phyloP scores from a whole-genome alignment of 2,113 vertebrate species.

The Ciconia stormi region DNA sequence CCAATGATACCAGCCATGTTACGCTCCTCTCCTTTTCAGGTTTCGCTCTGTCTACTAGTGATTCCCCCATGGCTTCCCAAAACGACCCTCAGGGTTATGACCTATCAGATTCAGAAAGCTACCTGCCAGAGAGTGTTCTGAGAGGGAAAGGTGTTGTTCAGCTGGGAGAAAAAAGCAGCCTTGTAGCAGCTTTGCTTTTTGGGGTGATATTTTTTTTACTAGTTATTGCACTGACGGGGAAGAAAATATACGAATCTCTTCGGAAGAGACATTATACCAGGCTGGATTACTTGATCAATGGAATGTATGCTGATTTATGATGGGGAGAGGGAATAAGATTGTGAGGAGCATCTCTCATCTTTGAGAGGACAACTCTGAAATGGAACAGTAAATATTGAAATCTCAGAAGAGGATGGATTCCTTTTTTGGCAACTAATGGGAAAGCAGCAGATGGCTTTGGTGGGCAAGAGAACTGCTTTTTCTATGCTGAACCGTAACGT shows the following conservation, averaged over 20 bases:
- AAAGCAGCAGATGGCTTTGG: background rate
- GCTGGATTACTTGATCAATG: conserved; percentile 80
- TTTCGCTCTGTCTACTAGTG: background rate
- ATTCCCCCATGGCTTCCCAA: background rate
- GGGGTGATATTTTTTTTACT: conserved; percentile 72
- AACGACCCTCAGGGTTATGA: background rate
- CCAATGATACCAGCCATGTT: background rate
- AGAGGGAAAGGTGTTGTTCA: background rate
- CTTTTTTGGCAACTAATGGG: background rate
- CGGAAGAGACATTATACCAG: conserved; percentile 71
- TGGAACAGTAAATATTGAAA: background rate
- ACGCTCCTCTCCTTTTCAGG: background rate
- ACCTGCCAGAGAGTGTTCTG: background rate
- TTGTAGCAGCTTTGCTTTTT: conserved; percentile 71
- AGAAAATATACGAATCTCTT: conserved; percentile 61
- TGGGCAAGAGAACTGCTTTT: background rate
- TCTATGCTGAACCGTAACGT: background rate
- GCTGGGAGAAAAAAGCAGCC: conserved; percentile 63
- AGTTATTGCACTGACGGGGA: conserved; percentile 60
- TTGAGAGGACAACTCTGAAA: background rate
- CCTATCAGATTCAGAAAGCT: background rate
- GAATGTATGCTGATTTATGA: conserved; percentile 77
- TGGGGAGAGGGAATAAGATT: background rate
- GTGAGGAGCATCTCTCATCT: background rate
- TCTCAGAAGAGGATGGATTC: background rate